Evolutionary conservation across 92 coral and sea anemone species (phyloP).

Genomic region (Epizoanthus ramosus): DNA sequence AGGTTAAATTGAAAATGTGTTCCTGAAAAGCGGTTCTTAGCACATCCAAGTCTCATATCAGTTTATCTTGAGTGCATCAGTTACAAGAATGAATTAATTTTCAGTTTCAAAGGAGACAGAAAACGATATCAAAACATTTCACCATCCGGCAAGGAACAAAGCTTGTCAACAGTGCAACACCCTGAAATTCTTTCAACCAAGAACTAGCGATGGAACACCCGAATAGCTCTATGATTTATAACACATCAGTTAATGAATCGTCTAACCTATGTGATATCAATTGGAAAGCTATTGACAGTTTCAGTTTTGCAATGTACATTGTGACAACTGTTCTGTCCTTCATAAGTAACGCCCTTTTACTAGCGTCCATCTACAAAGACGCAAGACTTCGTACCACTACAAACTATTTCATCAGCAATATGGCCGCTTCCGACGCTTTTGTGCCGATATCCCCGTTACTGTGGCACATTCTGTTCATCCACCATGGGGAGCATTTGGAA

Average conservation of each 20-base stretch:
- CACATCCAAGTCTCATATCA: not conserved
- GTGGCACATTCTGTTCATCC: conserved; percentile 23
- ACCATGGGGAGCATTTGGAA: not conserved
- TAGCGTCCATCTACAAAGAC: conserved; percentile 19
- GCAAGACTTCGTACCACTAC: conserved; percentile 8
- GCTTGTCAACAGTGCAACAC: not conserved
- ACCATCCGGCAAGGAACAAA: not conserved
- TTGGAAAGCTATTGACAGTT: conserved; percentile 11
- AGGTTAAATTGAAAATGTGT: not conserved
- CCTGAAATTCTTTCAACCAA: not conserved
- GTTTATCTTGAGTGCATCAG: not conserved
- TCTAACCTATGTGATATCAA: not conserved
- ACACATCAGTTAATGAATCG: not conserved
- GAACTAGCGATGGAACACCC: not conserved
- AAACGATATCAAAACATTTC: not conserved
- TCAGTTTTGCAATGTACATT: not conserved
- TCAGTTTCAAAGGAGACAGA: not conserved
- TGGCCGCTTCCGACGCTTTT: conserved; percentile 7
- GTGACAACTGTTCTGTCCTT: not conserved
- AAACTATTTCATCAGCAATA: conserved; percentile 23
- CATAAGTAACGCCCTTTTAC: not conserved
- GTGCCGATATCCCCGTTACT: conserved; percentile 1
- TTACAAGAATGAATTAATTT: not conserved
- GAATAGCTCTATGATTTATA: not conserved
- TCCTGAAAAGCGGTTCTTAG: not conserved